A percentile compares a stretch with the other conserved stretches of the same genome.
Conservation (phyloP, 30 jellyfish, hydroid and myxozoan species). For the Sanderia malayensis region DNA sequence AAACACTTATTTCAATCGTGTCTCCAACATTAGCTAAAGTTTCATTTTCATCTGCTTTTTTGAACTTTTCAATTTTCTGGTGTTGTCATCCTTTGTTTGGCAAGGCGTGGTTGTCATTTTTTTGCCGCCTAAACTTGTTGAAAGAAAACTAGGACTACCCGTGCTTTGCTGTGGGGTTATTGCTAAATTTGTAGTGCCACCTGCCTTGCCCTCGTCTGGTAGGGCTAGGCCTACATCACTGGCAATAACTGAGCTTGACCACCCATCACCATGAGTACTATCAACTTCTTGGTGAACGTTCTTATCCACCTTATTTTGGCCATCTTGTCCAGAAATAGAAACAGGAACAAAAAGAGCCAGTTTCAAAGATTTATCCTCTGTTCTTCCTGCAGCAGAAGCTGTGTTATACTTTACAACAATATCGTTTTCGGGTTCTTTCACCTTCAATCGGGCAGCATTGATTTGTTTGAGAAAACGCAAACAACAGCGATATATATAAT, state of each 20-base stretch:
- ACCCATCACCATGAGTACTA: neutral
- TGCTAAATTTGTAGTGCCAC: no score
- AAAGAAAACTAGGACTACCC: no score
- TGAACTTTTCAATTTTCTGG: neutral
- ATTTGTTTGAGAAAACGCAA: conserved; percentile 9
- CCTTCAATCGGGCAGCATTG: neutral
- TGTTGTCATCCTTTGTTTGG: neutral
- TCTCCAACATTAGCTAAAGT: no score
- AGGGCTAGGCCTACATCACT: no score
- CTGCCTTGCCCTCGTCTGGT: no score
- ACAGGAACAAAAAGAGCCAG: neutral
- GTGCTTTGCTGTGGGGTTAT: no score
- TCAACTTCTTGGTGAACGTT: no score
- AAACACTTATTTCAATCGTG: neutral
- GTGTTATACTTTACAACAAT: neutral
- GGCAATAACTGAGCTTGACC: neutral
- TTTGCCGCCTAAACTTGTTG: no score
- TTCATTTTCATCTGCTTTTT: no score
- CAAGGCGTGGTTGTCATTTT: no score
- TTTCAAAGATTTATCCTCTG: neutral
- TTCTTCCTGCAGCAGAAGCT: neutral
- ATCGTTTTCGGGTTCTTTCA: neutral
- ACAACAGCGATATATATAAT: neutral
- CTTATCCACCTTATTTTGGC: no score
- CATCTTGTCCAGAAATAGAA: conserved; percentile 1